These are phyloP conservation scores for Phrynosoma blainvillii DNA, from an alignment of 2,113 vertebrate species.

Conservation along the genomic window DNA sequence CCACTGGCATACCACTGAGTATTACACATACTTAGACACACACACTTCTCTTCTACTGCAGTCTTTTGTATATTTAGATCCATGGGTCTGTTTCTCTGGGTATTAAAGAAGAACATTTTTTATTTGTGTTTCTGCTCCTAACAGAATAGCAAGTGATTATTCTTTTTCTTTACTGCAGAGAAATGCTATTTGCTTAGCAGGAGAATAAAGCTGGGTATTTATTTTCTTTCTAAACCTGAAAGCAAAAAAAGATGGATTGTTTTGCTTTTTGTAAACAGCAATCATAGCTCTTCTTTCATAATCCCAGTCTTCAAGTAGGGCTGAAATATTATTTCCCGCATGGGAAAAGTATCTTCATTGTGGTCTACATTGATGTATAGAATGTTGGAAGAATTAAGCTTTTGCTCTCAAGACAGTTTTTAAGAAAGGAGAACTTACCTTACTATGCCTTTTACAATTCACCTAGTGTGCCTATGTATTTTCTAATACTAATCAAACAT, in stretches of 20 bases:
- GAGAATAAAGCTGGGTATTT: neutral
- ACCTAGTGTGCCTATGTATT: neutral
- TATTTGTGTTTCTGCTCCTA: slow-evolving; percentile 1
- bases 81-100: neutral
- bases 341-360: neutral
- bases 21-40: neutral
- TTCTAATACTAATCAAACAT: neutral
- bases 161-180: neutral
- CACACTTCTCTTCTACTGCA: neutral
- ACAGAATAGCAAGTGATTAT: slow-evolving; percentile 1
- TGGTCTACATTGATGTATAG: neutral
- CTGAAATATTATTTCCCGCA: slow-evolving; percentile 7
- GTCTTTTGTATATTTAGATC: neutral
- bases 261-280: neutral
- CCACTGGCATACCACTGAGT: too few species aligned
- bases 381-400: neutral
- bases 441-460: neutral
- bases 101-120: neutral
- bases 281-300: neutral
- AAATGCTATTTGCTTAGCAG: neutral
- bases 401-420: neutral
- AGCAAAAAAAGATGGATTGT: neutral
- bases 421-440: neutral
- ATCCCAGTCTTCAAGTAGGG: neutral
- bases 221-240: neutral